These are phyloP conservation scores for Chloromyia formosa DNA, from an alignment of 2,888 invertebrate genomes.

Conservation along the genomic window DNA sequence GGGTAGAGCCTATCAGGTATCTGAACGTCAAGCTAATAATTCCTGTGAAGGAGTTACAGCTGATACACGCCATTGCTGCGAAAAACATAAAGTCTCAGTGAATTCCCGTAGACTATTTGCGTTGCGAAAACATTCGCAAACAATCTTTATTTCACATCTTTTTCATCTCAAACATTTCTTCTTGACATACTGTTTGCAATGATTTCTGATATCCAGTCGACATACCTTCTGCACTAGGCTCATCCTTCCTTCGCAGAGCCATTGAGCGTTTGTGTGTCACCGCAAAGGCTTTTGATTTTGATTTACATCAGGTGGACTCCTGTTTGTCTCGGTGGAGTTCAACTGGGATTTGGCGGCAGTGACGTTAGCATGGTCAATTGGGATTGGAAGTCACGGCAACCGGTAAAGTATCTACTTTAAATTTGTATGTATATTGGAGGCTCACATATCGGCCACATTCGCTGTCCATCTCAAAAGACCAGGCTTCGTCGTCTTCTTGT, in stretches of 20 bases:
- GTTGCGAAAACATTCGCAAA: neutral
- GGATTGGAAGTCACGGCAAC: constrained; percentile 33
- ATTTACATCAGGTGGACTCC: constrained; percentile 42
- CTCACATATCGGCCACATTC: constrained; percentile 8
- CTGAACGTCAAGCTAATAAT: too few species aligned
- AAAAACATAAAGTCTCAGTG: too few species aligned
- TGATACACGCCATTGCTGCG: too few species aligned
- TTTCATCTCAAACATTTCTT: neutral
- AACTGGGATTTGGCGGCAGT: constrained; percentile 31
- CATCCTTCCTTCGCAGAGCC: neutral
- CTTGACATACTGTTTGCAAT: constrained; percentile 4
- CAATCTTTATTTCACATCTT: neutral
- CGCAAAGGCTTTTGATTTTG: constrained; percentile 32
- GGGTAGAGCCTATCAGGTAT: too few species aligned
- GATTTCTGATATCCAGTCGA: neutral
- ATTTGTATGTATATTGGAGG: constrained; percentile 16
- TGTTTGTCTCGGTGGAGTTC: constrained; percentile 36
- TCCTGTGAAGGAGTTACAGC: too few species aligned
- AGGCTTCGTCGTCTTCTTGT: too few species aligned
- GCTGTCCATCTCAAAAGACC: neutral
- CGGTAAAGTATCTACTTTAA: constrained; percentile 38
- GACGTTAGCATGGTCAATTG: constrained; percentile 34
- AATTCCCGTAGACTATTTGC: too few species aligned
- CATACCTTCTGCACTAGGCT: neutral
- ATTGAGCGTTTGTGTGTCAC: constrained; percentile 22